Base-by-base conservation (phyloP, 1,140 invertebrate genomes). In the Trichonephila clavata region DNA sequence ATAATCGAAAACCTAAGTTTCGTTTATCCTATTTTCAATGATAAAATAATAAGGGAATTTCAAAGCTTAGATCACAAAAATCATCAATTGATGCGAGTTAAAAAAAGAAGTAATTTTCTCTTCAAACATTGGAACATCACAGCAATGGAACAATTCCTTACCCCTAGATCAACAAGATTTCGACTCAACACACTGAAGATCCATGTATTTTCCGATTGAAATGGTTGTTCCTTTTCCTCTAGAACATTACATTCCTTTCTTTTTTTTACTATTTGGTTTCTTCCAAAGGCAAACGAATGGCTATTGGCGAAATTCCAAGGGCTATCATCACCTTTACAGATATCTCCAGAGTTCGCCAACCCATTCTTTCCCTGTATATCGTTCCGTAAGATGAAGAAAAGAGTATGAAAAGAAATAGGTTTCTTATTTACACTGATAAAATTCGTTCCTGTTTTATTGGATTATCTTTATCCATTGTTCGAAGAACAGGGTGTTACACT, bases 261-360 rank as follows among this genome's bases (percentile, higher is more conserved):
- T 90, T 59, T 88, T 88, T 71, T 10, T 88, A 21, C 27, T 43
- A 27, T 71, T 89, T 65, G 20, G 81, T 87, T 65, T 89, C 63
- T 24, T 71, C 63, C 27, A 32, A 87, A 90, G 50, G 71, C 43
- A 90, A 81, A 90, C 43, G 68, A 90, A 90, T 81, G 71, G 77
- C 50, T 90, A 32, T 90, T 90, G 88, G 88, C 88, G 24, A 71
- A 90, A 81, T 80, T 90, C 88, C 88, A 90, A 81, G 68, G 39
- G 59, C 88, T 43, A 90, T 90, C 88, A 90, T 90, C 88, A 90
- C 88, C 88, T 90, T 60, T 39, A 81, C 71, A 80, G 68, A 80
- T 90, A 90, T 50, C 68, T n/a, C 71, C n/a, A 6, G 2, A 63
- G 57, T 57, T 60, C 24, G 18, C 43, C 81, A 57, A 84, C 20